These are phyloP conservation scores for Thalassophryne amazonica DNA, from an alignment of 2,797 vertebrate genomes.

Conservation along the genomic window DNA sequence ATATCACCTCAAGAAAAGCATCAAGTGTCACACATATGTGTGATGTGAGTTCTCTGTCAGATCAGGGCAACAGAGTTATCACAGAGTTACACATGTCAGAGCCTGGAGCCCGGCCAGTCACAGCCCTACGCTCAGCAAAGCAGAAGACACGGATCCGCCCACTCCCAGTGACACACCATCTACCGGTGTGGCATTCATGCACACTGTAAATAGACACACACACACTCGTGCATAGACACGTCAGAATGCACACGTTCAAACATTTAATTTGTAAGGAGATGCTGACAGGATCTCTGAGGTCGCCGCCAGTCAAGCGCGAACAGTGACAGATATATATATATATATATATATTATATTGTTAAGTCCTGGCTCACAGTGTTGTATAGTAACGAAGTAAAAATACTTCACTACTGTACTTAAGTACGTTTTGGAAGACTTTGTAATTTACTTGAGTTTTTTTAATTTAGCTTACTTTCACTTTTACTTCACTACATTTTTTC, in stretches of 20 bases:
- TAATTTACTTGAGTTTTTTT: too few relatives aligned
- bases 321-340: too few relatives aligned
- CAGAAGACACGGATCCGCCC: constrained; percentile 59
- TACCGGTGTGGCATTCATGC: constrained; percentile 52
- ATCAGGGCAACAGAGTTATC: constrained; percentile 39
- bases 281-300: constrained; percentile 47
- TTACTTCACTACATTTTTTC: too few relatives aligned
- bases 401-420: too few relatives aligned
- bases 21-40: too few relatives aligned
- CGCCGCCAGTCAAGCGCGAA: constrained; percentile 28
- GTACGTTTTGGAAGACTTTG: too few relatives aligned
- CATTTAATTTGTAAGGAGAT: constrained; percentile 41
- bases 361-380: too few relatives aligned
- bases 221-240: not conserved
- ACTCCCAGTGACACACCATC: constrained; percentile 65
- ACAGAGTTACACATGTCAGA: constrained; percentile 36
- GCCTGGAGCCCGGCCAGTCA: constrained; percentile 59
- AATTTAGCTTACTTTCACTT: too few relatives aligned
- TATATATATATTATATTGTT: too few relatives aligned
- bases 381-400: too few relatives aligned
- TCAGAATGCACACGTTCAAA: constrained; percentile 21
- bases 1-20: too few relatives aligned
- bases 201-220: constrained; percentile 33
- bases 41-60: constrained; percentile 43
- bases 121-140: constrained; percentile 40